Percentiles rank a stretch among this genome's conserved stretches.
Evolutionary conservation across 2,888 invertebrate species (phyloP).

Genomic region (Tachina lurida): DNA sequence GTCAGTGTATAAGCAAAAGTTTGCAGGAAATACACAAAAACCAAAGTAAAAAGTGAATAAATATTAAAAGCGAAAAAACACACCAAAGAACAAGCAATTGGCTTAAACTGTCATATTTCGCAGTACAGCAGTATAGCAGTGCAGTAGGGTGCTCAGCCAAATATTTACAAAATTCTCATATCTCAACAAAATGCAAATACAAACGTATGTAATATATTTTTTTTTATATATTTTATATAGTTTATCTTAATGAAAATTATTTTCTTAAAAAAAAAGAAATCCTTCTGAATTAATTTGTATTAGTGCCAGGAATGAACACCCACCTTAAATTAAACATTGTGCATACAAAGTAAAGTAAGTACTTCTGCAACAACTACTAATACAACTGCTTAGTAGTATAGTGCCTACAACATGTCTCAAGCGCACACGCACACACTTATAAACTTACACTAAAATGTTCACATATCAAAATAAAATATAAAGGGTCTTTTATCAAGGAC

Average conservation of each 20-base stretch:
- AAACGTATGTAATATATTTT: not conserved
- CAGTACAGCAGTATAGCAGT: not conserved
- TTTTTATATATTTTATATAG: too few species aligned
- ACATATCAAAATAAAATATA: not conserved
- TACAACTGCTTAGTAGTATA: slow-evolving; percentile 24
- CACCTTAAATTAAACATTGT: not conserved
- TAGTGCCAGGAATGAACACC: not conserved
- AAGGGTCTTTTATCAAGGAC: too few species aligned
- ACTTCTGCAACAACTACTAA: slow-evolving; percentile 38
- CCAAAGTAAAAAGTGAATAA: slow-evolving; percentile 46
- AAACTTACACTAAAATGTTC: not conserved
- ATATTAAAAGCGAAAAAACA: slow-evolving; percentile 18
- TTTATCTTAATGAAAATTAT: too few species aligned
- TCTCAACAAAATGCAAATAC: not conserved
- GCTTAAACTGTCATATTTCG: slow-evolving; percentile 57
- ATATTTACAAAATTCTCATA: not conserved
- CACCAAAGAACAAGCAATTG: slow-evolving; percentile 44
- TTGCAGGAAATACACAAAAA: slow-evolving; percentile 35
- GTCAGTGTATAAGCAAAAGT: slow-evolving; percentile 9
- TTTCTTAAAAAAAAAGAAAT: too few species aligned
- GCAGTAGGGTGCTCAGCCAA: not conserved
- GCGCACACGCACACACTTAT: not conserved
- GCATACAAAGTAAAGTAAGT: slow-evolving; percentile 37
- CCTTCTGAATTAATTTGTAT: not conserved
- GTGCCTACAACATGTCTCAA: slow-evolving; percentile 28